Percentiles rank a stretch among this genome's conserved stretches.
These are phyloP conservation scores for Phania funesta DNA, from an alignment of 2,888 invertebrate species.

Conservation along the genomic window DNA sequence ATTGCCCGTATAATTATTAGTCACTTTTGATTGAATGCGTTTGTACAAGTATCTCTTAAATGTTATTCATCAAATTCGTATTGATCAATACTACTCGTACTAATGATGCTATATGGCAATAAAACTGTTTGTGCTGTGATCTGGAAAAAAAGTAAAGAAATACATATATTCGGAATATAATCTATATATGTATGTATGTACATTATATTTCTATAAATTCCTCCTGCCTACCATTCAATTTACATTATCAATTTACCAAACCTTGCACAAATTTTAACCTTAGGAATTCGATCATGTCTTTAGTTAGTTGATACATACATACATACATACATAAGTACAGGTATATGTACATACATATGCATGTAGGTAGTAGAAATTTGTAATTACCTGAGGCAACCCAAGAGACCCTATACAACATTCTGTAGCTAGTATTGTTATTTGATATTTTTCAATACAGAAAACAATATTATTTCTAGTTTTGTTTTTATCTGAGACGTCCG, in stretches of 20 bases:
- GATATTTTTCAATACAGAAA: conserved; percentile 93
- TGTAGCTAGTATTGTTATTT: conserved; percentile 92
- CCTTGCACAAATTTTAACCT: background rate
- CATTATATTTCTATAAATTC: background rate
- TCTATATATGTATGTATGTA: background rate
- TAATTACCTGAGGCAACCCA: conserved; percentile 89
- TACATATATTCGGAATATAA: conserved; percentile 8
- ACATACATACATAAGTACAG: background rate
- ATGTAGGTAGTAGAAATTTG: background rate
- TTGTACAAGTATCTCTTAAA: background rate
- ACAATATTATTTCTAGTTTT: conserved; percentile 92
- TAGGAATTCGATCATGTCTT: conserved; percentile 50
- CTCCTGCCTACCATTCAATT: conserved; percentile 26
- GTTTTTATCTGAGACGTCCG: conserved; percentile 91
- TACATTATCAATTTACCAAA: too few species aligned
- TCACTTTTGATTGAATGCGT: background rate
- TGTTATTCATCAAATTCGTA: background rate
- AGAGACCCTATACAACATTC: conserved; percentile 97
- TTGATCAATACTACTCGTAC: background rate
- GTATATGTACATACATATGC: background rate
- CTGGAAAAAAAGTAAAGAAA: conserved; percentile 51
- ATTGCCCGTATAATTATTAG: too few species aligned
- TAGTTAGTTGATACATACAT: background rate
- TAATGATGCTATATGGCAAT: conserved; percentile 24
- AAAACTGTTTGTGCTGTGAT: conserved; percentile 34